phyloP scores from a whole-genome alignment of 2,113 vertebrate species.

The Pseudopipra pipra region DNA sequence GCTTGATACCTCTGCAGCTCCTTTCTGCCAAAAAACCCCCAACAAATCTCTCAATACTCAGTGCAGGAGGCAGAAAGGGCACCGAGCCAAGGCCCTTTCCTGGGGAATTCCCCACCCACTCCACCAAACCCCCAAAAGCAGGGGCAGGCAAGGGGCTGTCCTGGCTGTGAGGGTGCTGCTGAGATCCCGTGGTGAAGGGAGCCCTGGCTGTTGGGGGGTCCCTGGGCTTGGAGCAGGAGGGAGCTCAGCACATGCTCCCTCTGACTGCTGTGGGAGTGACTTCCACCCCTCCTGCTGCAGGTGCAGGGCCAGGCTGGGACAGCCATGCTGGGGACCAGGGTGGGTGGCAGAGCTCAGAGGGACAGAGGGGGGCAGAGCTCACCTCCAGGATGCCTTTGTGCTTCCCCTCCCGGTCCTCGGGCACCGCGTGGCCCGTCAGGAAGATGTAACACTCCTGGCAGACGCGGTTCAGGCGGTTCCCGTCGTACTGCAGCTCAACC shows the following conservation, averaged over 20 bases:
- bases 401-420: conserved; percentile 37
- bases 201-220: neutral
- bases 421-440: conserved; percentile 61
- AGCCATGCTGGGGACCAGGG: neutral
- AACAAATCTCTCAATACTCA: neutral
- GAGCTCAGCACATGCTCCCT: neutral
- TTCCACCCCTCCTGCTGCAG: neutral
- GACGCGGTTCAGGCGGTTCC: conserved; percentile 66
- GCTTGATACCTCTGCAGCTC: conserved; percentile 19
- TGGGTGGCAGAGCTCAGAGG: neutral
- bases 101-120: neutral
- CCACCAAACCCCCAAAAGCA: neutral
- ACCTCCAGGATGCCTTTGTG: conserved; percentile 77
- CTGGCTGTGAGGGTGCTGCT: neutral
- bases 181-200: neutral
- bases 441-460: conserved; percentile 70
- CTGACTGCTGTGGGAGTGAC: neutral
- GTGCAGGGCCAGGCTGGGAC: neutral
- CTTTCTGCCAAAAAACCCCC: conserved; percentile 61
- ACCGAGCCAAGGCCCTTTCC: rapidly evolving
- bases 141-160: neutral
- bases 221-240: neutral
- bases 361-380: neutral
- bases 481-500: conserved; percentile 65
- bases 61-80: neutral